A percentile compares a stretch with the other conserved stretches of the same genome.
These are phyloP conservation scores for Salvator merianae DNA, from an alignment of 2,113 vertebrate genomes.

Conservation along the genomic window DNA sequence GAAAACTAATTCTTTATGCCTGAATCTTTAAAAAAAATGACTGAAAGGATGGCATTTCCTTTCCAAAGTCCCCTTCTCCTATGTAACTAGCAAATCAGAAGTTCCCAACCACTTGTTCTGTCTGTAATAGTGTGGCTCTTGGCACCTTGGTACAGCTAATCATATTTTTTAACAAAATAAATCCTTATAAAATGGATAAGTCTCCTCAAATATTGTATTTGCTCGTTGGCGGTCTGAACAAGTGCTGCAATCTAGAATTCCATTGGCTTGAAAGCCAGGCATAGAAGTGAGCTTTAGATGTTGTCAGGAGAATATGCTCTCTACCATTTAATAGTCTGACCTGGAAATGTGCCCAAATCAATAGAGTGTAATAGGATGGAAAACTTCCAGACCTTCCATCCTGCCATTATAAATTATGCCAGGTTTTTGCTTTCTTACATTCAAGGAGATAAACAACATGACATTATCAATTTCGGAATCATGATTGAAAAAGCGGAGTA, in stretches of 20 bases:
- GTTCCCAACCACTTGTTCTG: not conserved
- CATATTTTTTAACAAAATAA: not conserved
- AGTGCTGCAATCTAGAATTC: conserved; percentile 3
- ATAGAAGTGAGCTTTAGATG: conserved; percentile 7
- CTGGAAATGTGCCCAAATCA: conserved; percentile 15
- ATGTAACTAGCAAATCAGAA: not conserved
- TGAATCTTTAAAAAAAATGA: not conserved
- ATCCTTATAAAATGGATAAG: not conserved
- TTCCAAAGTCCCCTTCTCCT: not conserved
- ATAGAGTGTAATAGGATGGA: not conserved
- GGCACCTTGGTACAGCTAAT: not conserved
- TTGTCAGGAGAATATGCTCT: not conserved
- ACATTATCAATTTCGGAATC: not conserved
- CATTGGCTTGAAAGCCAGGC: not conserved
- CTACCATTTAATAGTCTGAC: not conserved
- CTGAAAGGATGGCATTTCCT: not conserved
- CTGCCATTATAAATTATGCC: not conserved
- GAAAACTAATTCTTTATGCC: no score
- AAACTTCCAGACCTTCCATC: conserved; percentile 3
- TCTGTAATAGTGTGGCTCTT: not conserved
- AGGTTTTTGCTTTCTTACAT: not conserved
- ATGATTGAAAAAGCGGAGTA: not conserved
- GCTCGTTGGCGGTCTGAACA: not conserved
- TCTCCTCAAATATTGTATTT: not conserved
- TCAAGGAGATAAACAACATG: not conserved